Conservation (phyloP, 2,113 vertebrate genomes). For the Brachyistius frenatus region DNA sequence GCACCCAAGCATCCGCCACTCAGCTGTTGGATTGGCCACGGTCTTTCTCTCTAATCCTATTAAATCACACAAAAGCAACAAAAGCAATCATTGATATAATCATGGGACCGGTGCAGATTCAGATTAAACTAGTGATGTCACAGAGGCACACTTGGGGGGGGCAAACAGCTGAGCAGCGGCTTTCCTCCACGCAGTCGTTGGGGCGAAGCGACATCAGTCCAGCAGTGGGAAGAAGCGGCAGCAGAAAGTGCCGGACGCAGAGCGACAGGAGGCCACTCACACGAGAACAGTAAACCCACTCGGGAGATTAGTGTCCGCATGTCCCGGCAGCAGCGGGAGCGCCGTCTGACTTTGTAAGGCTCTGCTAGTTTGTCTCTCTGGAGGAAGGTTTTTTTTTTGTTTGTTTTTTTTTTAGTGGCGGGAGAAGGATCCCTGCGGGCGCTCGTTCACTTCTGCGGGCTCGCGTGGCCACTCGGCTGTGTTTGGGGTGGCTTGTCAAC, state of each 20-base stretch:
- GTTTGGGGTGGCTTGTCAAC: neutral
- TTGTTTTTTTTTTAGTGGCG: too few relatives aligned
- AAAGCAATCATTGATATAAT: slow-evolving; percentile 66
- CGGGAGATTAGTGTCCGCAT: slow-evolving; percentile 62
- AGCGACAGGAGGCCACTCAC: slow-evolving; percentile 6
- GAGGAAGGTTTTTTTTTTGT: neutral
- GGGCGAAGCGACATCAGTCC: neutral
- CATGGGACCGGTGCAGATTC: slow-evolving; percentile 44
- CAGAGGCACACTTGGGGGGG: neutral
- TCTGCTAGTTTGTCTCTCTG: neutral
- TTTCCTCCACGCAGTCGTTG: too few relatives aligned
- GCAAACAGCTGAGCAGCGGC: too few relatives aligned
- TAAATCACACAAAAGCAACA: slow-evolving; percentile 46
- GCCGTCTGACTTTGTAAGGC: slow-evolving; percentile 18
- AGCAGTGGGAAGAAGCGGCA: neutral
- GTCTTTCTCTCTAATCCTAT: slow-evolving; percentile 55
- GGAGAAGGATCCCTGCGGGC: slow-evolving; percentile 1
- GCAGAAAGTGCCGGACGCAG: neutral
- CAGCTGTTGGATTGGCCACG: neutral
- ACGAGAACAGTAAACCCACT: slow-evolving; percentile 19
- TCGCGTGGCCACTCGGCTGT: neutral
- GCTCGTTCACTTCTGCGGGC: neutral
- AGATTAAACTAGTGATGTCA: slow-evolving; percentile 33
- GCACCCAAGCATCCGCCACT: too few relatives aligned
- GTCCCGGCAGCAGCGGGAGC: slow-evolving; percentile 28